phyloP scores from a whole-genome alignment of 2,888 invertebrate species.

The Lasioglossum figueresi region DNA sequence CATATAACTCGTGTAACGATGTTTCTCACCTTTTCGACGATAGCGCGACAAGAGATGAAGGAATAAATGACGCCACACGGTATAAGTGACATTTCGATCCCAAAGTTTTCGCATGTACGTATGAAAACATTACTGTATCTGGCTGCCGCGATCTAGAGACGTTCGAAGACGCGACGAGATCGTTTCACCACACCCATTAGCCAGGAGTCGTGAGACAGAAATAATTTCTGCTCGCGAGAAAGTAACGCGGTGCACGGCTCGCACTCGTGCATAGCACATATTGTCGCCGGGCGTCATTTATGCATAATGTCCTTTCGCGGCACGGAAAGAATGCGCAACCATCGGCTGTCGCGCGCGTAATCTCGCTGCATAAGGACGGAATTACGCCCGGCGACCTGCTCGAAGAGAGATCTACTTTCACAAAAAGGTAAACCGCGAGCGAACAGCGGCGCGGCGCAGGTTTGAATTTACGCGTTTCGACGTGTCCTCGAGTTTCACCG shows the following conservation, averaged over 20 bases:
- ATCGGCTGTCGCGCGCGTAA: conserved; percentile 31
- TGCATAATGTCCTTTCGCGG: conserved; percentile 46
- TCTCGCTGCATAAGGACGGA: conserved; percentile 56
- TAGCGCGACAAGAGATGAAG: too few species aligned
- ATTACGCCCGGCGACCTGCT: conserved; percentile 46
- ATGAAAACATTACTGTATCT: too few species aligned
- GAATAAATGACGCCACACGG: too few species aligned
- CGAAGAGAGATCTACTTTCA: conserved; percentile 60
- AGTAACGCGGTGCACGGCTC: conserved; percentile 27
- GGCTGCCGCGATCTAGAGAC: neutral
- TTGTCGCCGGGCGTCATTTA: conserved; percentile 35
- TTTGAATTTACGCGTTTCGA: conserved; percentile 51
- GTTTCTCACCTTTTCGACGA: too few species aligned
- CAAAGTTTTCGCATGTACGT: too few species aligned
- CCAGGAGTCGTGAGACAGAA: conserved; percentile 5
- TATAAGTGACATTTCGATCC: too few species aligned
- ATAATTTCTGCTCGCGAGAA: conserved; percentile 50
- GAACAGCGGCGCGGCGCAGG: conserved; percentile 8
- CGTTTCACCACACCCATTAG: conserved; percentile 51
- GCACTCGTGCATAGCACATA: neutral
- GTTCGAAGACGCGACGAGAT: conserved; percentile 26
- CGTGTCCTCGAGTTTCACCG: conserved; percentile 56
- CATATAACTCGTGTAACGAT: too few species aligned
- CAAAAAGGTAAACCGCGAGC: conserved; percentile 56
- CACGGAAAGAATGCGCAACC: conserved; percentile 38